phyloP scores from a whole-genome alignment of 2,113 vertebrate genomes.

The Pardalotus punctatus region DNA sequence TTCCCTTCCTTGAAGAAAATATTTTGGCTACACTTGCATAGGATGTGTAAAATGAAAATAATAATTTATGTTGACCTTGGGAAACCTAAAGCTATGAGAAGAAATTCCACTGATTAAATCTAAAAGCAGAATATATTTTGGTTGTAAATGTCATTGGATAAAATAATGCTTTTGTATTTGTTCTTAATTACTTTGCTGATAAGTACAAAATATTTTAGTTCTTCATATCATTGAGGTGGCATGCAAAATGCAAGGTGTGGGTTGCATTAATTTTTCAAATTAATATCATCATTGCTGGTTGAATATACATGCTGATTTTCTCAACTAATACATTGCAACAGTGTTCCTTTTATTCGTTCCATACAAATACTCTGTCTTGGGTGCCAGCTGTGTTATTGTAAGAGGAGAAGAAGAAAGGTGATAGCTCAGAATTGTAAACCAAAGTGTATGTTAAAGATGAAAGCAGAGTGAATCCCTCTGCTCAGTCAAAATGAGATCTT shows the following conservation, averaged over 20 bases:
- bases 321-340: not conserved
- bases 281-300: not conserved
- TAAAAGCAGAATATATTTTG: not conserved
- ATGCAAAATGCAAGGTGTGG: not conserved
- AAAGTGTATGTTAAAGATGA: not conserved
- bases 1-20: not conserved
- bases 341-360: not conserved
- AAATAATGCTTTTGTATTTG: not conserved
- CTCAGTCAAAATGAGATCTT: not conserved
- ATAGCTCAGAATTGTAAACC: not conserved
- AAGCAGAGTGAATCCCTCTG: not conserved
- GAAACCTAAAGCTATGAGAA: not conserved
- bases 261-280: not conserved
- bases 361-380: not conserved
- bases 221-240: not conserved
- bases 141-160: not conserved
- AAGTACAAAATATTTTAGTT: not conserved
- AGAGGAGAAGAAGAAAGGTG: not conserved
- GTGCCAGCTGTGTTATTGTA: not conserved
- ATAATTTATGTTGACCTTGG: not conserved
- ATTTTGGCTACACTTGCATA: not conserved
- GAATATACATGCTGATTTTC: not conserved
- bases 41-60: not conserved
- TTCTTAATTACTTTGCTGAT: not conserved
- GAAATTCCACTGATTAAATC: not conserved